Percentiles rank a stretch among this genome's conserved stretches.
phyloP scores from a whole-genome alignment of 2,797 vertebrate species.

The Pachyuromys duprasi region DNA sequence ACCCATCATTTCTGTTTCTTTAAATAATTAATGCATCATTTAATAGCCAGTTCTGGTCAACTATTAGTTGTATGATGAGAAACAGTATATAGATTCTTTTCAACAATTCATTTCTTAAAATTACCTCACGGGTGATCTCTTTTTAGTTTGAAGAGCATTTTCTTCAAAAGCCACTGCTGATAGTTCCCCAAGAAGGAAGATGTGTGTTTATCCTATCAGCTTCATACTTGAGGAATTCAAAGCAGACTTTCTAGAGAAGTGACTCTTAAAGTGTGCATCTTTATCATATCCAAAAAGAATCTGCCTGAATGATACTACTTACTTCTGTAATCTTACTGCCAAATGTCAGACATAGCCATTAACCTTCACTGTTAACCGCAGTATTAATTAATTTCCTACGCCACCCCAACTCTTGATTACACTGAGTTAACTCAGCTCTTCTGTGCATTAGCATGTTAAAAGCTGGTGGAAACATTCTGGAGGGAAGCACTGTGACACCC shows the following conservation, averaged over 20 bases:
- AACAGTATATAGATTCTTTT: not conserved
- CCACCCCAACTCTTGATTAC: not conserved
- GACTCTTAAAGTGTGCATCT: not conserved
- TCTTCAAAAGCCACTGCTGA: conserved; percentile 23
- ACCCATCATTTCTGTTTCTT: not conserved
- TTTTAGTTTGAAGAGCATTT: not conserved
- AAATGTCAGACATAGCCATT: conserved; percentile 28
- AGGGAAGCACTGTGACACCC: not conserved
- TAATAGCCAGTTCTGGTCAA: not conserved
- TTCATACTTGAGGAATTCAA: not conserved
- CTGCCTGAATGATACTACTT: not conserved
- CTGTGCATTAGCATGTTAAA: not conserved
- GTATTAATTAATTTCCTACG: conserved; percentile 15
- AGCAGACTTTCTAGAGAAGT: conserved; percentile 21
- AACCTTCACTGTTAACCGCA: not conserved
- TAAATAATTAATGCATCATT: not conserved
- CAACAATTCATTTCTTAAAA: not conserved
- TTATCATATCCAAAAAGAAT: not conserved
- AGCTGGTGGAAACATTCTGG: not conserved
- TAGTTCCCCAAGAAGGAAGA: not conserved
- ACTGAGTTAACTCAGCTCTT: not conserved
- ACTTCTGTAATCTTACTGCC: not conserved
- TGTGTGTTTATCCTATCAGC: not conserved
- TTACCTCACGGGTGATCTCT: not conserved
- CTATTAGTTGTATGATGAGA: not conserved